These are phyloP conservation scores for Corynorhinus townsendii DNA, from an alignment of 2,113 vertebrate genomes.

Conservation along the genomic window DNA sequence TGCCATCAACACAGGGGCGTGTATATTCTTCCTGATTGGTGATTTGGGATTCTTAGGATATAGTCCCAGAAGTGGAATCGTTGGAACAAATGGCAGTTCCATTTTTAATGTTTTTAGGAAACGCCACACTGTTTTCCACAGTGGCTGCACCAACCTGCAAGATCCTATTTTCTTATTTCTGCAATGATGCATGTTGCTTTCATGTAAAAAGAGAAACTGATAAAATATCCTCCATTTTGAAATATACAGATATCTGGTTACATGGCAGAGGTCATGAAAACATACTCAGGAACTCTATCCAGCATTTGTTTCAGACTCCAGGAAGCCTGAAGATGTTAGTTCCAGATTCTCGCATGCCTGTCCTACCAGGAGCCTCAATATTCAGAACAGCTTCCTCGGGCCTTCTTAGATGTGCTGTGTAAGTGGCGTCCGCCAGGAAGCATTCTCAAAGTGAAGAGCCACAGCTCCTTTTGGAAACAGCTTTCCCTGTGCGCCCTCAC, in stretches of 20 bases:
- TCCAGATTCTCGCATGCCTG: background rate
- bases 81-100: background rate
- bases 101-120: background rate
- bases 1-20: background rate
- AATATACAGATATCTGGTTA: background rate
- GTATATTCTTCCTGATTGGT: background rate
- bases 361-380: background rate
- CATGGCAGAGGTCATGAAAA: background rate
- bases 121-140: background rate
- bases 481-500: background rate
- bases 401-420: background rate
- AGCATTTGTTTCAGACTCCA: background rate
- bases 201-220: background rate
- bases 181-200: background rate
- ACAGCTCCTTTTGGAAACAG: background rate
- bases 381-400: background rate
- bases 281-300: background rate
- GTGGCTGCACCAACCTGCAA: background rate
- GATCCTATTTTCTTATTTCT: background rate
- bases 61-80: background rate
- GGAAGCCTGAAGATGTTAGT: background rate
- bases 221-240: background rate
- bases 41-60: background rate
- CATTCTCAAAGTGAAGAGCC: background rate
- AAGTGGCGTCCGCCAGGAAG: background rate